Conservation (phyloP, 1,140 invertebrate genomes). For the Fopius arisanus region DNA sequence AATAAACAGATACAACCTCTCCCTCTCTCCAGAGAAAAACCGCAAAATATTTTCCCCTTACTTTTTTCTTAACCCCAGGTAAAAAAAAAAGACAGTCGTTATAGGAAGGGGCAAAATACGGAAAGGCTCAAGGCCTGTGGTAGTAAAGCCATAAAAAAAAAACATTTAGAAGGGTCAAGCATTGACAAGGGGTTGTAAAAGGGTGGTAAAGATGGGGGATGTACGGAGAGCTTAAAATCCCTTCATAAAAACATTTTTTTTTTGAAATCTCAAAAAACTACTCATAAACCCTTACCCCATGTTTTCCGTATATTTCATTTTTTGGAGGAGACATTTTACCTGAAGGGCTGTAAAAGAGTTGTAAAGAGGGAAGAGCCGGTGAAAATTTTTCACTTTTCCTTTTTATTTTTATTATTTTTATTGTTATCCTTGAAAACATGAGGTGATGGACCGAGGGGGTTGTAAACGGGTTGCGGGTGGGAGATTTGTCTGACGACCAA, state of each 20-base stretch:
- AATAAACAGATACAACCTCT: conserved; percentile 5
- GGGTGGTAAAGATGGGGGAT: conserved; percentile 37
- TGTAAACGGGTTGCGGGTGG: conserved; percentile 54
- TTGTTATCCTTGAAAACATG: conserved; percentile 3
- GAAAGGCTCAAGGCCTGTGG: neutral
- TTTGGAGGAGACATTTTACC: conserved; percentile 23
- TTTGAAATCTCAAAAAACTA: conserved; percentile 44
- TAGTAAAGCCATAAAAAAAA: conserved; percentile 54
- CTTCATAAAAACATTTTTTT: conserved; percentile 39
- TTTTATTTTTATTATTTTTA: conserved; percentile 32
- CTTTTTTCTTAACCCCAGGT: neutral
- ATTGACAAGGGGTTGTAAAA: conserved; percentile 50
- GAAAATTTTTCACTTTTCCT: conserved; percentile 45
- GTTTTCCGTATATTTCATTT: conserved; percentile 18
- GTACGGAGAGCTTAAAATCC: conserved; percentile 29
- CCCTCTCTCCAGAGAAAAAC: conserved; percentile 40
- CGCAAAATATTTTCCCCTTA: conserved; percentile 29
- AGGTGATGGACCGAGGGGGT: conserved; percentile 13
- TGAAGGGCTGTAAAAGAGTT: conserved; percentile 44
- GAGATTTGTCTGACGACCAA: conserved; percentile 45
- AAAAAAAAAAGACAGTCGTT: neutral
- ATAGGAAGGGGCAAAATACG: neutral
- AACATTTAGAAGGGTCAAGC: conserved; percentile 47
- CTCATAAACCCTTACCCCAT: conserved; percentile 53
- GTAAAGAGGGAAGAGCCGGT: conserved; percentile 27